phyloP scores from a whole-genome alignment of 2,888 invertebrate species.

The Cataglyphis albicans region DNA sequence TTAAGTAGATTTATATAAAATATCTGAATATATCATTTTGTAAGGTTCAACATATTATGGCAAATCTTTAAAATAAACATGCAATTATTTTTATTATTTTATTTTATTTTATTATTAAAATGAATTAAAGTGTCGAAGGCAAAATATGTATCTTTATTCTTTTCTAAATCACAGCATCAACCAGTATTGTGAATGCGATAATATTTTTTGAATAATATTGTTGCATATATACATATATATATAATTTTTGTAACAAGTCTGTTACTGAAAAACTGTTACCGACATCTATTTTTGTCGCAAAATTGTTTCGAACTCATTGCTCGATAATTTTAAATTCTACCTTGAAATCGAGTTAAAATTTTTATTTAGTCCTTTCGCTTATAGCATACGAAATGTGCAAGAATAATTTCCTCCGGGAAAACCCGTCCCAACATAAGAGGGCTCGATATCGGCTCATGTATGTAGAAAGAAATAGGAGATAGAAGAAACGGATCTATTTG shows the following conservation, averaged over 20 bases:
- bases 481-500: neutral
- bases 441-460: conserved; percentile 7
- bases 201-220: neutral
- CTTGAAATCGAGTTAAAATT: conserved; percentile 19
- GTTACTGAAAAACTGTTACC: neutral
- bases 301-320: neutral
- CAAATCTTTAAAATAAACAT: neutral
- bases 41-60: neutral
- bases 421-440: conserved; percentile 57
- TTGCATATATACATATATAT: neutral
- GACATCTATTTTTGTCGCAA: neutral
- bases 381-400: conserved; percentile 46
- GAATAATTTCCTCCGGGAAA: conserved; percentile 59
- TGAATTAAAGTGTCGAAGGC: neutral
- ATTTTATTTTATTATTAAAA: conserved; percentile 10
- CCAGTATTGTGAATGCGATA: neutral
- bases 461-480: neutral
- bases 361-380: neutral
- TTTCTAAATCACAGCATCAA: neutral
- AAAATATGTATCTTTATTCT: neutral
- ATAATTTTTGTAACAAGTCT: neutral
- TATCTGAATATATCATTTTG: neutral
- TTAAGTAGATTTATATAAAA: neutral
- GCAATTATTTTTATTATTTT: neutral
- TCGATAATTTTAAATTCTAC: neutral